Evolutionary conservation across 64 coral and sea anemone genomes (phyloP).

Genomic region (Orbicella faveolata): DNA sequence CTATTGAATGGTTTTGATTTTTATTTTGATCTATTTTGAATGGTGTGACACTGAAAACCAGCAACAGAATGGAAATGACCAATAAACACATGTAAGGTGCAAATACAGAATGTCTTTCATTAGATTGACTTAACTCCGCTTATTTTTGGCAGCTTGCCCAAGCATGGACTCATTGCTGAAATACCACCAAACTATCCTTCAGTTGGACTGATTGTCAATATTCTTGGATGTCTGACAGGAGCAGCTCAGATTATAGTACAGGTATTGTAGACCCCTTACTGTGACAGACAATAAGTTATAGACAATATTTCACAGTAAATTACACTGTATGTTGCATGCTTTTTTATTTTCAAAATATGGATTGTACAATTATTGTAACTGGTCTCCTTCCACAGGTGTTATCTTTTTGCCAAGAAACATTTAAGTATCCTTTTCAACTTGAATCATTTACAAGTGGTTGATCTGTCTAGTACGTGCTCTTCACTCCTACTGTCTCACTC

Average conservation of each 20-base stretch:
- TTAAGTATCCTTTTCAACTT: constrained; percentile 44
- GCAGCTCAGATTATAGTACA: constrained; percentile 63
- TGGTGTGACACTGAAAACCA: too few species aligned
- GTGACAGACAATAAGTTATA: too few species aligned
- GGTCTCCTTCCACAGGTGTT: background rate
- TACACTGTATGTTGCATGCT: too few species aligned
- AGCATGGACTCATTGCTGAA: background rate
- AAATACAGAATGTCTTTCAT: too few species aligned
- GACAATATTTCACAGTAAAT: too few species aligned
- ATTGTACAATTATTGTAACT: background rate
- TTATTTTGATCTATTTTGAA: too few species aligned
- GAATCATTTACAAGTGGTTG: background rate
- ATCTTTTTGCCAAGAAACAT: constrained; percentile 20
- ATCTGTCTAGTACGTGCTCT: background rate
- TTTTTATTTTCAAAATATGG: background rate
- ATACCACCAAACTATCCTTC: constrained; percentile 43
- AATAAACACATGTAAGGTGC: too few species aligned
- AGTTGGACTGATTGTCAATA: constrained; percentile 20
- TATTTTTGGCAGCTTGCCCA: background rate
- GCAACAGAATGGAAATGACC: too few species aligned
- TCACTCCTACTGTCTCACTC: background rate
- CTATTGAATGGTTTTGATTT: too few species aligned
- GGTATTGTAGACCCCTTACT: constrained; percentile 1
- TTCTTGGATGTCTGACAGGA: constrained; percentile 60
- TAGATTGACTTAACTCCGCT: too few species aligned